A percentile compares a stretch with the other conserved stretches of the same genome.
These are phyloP conservation scores for Spisula solida DNA, from an alignment of 2,888 invertebrate species.

Conservation along the genomic window DNA sequence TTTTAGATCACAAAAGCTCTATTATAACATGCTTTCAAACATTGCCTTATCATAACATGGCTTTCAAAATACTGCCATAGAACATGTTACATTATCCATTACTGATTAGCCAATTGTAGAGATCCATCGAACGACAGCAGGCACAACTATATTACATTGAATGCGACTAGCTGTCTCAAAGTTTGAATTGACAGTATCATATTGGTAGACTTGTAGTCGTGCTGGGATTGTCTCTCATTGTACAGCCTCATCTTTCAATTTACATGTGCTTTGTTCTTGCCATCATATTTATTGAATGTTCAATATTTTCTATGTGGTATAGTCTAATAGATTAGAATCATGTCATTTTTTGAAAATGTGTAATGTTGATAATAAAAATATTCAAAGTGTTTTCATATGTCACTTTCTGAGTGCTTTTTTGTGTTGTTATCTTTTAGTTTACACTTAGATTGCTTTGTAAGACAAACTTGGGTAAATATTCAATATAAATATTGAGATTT, in stretches of 20 bases:
- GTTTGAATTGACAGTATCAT: background rate
- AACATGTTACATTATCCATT: slow-evolving; percentile 26
- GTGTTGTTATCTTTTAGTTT: background rate
- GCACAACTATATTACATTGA: background rate
- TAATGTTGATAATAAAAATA: slow-evolving; percentile 1
- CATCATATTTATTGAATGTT: background rate
- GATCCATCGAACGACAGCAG: background rate
- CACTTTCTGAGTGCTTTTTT: background rate
- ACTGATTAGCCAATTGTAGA: slow-evolving; percentile 14
- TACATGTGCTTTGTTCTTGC: slow-evolving; percentile 11
- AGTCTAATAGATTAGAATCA: background rate
- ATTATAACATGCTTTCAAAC: slow-evolving; percentile 11
- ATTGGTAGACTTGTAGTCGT: slow-evolving; percentile 23
- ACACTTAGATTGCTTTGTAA: too few species aligned
- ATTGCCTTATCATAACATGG: background rate
- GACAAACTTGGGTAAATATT: too few species aligned
- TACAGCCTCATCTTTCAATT: background rate
- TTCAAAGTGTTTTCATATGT: background rate
- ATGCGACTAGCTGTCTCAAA: slow-evolving; percentile 10
- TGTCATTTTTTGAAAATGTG: background rate
- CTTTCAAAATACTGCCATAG: background rate
- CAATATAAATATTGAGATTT: too few species aligned
- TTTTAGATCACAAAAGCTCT: background rate
- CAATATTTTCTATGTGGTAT: background rate
- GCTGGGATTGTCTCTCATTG: background rate